Evolutionary conservation across 2,797 vertebrate species (phyloP), one percentile per base, ranked within the genome.

Genomic region (Petrocephalus sullivani): DNA sequence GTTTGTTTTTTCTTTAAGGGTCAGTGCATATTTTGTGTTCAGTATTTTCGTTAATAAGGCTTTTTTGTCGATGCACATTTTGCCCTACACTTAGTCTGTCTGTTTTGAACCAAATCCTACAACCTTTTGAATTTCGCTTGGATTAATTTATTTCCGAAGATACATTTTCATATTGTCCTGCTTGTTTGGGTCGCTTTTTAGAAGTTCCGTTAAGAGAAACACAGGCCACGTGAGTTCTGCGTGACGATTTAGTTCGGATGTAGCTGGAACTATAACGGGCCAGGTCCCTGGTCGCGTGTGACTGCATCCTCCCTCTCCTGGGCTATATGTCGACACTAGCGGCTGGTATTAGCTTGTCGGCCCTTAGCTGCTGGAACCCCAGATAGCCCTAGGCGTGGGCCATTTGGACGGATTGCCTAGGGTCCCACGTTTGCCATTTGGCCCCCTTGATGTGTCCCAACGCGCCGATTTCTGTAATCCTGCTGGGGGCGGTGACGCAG

Each of bases 21-120:
- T 64, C 85, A 87, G 37, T 87, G 58, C 19, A 21, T 54, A 83
- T 83, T 83, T 83, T 83, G 19, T 53, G 81, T 83, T 83, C 81
- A 83, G 71, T 78, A 6, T 78, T 78, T 78, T 78, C 41, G 41
- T 78, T 78, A 78, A 78, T 78, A 49, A 49, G 41, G 71, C 41
- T 49, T 41, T 78, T 78, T 78, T 78, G 71, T 41, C 41, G 41
- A 78, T n/a, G 71, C 41, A 78, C 71, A 78, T 16, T 78, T 78
- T 78, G 71, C n/a, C 71, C 71, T n/a, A n/a, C 41, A 49, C 7
- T 5, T 37, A 49, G 0, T n/a, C 37, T 37, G 37, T 78, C 71
- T n/a, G 71, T 49, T 78, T 78, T 46, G 67, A 37, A 75, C 67
- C 56, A 57, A 19, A 57, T 3, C 56, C 37, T 75, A 49, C 16